These are phyloP conservation scores for Cepphus grylle DNA, from an alignment of 2,113 vertebrate species.

Conservation along the genomic window DNA sequence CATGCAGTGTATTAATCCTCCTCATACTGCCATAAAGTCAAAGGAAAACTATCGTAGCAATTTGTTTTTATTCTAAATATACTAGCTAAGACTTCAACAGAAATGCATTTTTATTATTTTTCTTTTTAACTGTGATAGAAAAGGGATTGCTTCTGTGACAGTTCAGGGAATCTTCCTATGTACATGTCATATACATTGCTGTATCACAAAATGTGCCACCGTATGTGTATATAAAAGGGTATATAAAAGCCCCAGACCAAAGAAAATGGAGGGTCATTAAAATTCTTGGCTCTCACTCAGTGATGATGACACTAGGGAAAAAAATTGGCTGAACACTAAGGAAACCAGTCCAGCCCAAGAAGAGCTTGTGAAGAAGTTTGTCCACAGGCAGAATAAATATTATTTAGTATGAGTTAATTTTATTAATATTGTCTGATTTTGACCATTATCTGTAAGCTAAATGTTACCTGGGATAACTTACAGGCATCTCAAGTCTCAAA, in stretches of 20 bases:
- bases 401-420: background rate
- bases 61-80: slow-evolving; percentile 63
- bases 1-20: slow-evolving; percentile 64
- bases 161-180: background rate
- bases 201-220: background rate
- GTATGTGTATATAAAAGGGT: background rate
- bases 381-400: background rate
- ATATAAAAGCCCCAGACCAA: background rate
- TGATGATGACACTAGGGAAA: background rate
- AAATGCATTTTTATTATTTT: slow-evolving; percentile 54
- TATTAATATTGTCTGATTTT: background rate
- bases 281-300: background rate
- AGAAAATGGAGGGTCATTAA: background rate
- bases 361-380: background rate
- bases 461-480: background rate
- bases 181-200: background rate
- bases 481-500: background rate
- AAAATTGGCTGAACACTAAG: background rate
- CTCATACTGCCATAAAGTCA: slow-evolving; percentile 67
- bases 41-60: slow-evolving; percentile 56
- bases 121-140: slow-evolving; percentile 35
- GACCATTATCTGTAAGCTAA: background rate
- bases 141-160: slow-evolving; percentile 52
- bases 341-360: background rate
- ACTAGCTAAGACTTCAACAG: slow-evolving; percentile 41